Conservation (phyloP, 1,140 invertebrate genomes). For the Cyclargus thomasi region DNA sequence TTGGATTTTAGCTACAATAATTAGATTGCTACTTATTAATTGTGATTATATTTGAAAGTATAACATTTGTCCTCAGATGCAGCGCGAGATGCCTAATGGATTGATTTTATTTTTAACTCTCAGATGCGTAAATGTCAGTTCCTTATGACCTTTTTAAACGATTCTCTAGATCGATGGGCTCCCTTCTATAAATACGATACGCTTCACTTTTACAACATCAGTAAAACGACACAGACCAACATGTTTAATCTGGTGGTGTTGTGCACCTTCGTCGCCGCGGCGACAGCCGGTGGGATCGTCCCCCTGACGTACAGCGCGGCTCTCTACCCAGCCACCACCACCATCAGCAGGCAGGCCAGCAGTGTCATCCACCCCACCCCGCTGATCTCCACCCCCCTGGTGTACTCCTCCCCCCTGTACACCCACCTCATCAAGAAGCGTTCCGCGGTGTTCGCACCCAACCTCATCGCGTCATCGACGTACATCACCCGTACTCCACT, state of each 20-base stretch:
- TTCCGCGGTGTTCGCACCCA: slow-evolving; percentile 31
- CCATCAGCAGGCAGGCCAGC: slow-evolving; percentile 54
- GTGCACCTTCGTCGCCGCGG: slow-evolving; percentile 72
- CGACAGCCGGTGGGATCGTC: slow-evolving; percentile 43
- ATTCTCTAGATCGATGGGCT: slow-evolving; percentile 17
- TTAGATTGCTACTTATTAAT: too few relatives aligned
- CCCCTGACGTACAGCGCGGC: slow-evolving; percentile 56
- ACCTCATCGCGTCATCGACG: slow-evolving; percentile 28
- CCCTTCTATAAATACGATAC: slow-evolving; percentile 63
- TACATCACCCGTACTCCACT: slow-evolving; percentile 31
- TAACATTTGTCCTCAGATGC: too few relatives aligned
- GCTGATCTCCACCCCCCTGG: slow-evolving; percentile 31
- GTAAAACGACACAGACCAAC: slow-evolving; percentile 63
- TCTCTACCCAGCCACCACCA: slow-evolving; percentile 43
- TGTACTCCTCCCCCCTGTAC: slow-evolving; percentile 26
- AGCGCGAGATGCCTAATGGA: not conserved
- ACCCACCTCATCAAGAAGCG: slow-evolving; percentile 59
- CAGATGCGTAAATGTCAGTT: too few relatives aligned
- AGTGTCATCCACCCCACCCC: slow-evolving; percentile 62
- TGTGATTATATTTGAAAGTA: too few relatives aligned
- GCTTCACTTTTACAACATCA: slow-evolving; percentile 51
- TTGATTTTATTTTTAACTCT: too few relatives aligned
- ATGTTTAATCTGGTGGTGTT: slow-evolving; percentile 79
- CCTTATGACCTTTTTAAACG: too few relatives aligned
- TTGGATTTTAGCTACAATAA: too few relatives aligned